Evolutionary conservation across 2,797 vertebrate species (phyloP).

Genomic region (Mico argentatus): DNA sequence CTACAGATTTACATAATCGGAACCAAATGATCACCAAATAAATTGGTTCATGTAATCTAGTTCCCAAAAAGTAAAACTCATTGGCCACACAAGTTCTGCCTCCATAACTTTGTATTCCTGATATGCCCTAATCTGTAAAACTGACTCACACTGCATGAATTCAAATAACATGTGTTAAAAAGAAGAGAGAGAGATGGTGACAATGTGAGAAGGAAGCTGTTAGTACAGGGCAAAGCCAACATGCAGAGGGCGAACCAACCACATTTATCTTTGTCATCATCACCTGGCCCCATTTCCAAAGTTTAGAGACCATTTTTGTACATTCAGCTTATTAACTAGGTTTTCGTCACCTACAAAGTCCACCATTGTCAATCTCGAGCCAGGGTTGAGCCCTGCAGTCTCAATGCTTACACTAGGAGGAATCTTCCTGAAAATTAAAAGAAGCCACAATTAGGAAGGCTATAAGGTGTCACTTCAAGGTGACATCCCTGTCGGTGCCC

Average conservation of each 20-base stretch:
- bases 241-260: neutral
- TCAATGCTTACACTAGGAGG: neutral
- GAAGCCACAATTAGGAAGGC: neutral
- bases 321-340: neutral
- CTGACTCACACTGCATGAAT: neutral
- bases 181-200: neutral
- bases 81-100: neutral
- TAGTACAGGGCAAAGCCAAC: neutral
- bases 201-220: neutral
- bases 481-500: neutral
- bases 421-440: neutral
- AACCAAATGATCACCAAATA: neutral
- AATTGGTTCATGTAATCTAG: neutral
- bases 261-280: conserved; percentile 10
- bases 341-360: conserved; percentile 37
- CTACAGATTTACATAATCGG: neutral
- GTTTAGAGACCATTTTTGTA: neutral
- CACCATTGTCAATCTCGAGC: neutral
- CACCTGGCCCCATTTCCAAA: neutral
- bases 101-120: neutral
- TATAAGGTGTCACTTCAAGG: neutral
- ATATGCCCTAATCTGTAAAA: neutral
- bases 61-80: neutral
- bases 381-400: neutral
- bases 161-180: neutral